Conservation (phyloP, 1,140 invertebrate genomes). For the Chlorops oryzae region DNA sequence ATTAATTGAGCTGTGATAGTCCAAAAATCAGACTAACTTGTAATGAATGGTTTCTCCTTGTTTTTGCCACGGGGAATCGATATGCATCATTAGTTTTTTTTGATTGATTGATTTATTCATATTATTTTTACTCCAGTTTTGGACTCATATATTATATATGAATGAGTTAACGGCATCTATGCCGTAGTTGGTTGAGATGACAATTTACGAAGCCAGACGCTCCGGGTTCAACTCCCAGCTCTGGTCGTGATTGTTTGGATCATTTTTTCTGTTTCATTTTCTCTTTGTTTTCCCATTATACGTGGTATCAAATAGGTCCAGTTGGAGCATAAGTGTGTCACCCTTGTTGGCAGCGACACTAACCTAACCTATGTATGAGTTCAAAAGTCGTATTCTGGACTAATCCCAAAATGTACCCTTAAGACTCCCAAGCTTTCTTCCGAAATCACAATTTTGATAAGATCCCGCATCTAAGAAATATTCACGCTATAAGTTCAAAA, state of each 20-base stretch:
- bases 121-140: not conserved
- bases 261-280: not conserved
- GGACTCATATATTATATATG: not conserved
- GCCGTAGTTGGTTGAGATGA: too few relatives aligned
- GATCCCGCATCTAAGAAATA: not conserved
- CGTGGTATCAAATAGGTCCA: too few relatives aligned
- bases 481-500: not conserved
- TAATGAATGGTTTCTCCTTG: not conserved
- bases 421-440: too few relatives aligned
- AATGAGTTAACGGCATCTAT: not conserved
- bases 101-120: not conserved
- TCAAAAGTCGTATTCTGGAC: too few relatives aligned
- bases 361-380: too few relatives aligned
- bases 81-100: not conserved
- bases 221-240: too few relatives aligned
- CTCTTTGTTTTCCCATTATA: too few relatives aligned
- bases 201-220: too few relatives aligned
- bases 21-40: too few relatives aligned
- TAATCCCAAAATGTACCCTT: too few relatives aligned
- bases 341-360: too few relatives aligned
- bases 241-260: not conserved
- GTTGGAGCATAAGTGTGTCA: too few relatives aligned
- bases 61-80: not conserved
- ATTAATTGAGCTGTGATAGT: not conserved
- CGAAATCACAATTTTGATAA: not conserved